Evolutionary conservation across 2,797 vertebrate species (phyloP).

Genomic region (Sorex maritimensis): DNA sequence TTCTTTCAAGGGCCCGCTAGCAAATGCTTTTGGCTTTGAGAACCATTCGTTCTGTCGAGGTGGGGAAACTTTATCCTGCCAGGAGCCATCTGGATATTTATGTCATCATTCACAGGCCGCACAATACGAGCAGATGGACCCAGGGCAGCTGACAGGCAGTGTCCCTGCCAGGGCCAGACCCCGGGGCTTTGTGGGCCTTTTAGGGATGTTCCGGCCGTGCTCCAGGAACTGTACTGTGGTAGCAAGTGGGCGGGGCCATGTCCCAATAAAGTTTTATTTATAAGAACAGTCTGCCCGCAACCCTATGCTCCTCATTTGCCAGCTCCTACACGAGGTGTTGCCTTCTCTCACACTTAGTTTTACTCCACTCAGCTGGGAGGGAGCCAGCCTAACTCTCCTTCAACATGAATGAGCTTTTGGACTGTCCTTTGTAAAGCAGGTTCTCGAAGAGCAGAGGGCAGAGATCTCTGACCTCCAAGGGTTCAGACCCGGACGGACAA

Average conservation of each 20-base stretch:
- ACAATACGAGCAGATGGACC: too few species aligned
- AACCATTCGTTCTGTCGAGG: not conserved
- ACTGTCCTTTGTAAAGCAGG: not conserved
- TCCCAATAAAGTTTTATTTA: not conserved
- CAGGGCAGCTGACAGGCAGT: too few species aligned
- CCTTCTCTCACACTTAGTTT: not conserved
- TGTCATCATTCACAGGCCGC: too few species aligned
- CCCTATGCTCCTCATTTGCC: not conserved
- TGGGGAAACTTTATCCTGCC: too few species aligned
- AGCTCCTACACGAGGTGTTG: fast-evolving
- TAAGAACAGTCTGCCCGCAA: not conserved
- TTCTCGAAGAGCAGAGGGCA: not conserved
- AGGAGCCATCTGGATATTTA: too few species aligned
- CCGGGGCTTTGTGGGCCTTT: too few species aligned
- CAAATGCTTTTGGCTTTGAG: not conserved
- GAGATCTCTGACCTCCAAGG: not conserved
- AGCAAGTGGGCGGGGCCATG: not conserved
- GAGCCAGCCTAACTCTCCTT: not conserved
- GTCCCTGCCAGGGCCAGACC: too few species aligned
- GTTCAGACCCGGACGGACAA: not conserved
- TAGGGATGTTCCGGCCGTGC: too few species aligned
- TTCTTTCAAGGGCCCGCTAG: not conserved
- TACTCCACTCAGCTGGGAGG: not conserved
- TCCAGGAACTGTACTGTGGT: not conserved
- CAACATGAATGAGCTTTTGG: not conserved